A percentile compares a stretch with the other conserved stretches of the same genome.
phyloP scores from a whole-genome alignment of 2,888 invertebrate species.

The Pecten maximus region DNA sequence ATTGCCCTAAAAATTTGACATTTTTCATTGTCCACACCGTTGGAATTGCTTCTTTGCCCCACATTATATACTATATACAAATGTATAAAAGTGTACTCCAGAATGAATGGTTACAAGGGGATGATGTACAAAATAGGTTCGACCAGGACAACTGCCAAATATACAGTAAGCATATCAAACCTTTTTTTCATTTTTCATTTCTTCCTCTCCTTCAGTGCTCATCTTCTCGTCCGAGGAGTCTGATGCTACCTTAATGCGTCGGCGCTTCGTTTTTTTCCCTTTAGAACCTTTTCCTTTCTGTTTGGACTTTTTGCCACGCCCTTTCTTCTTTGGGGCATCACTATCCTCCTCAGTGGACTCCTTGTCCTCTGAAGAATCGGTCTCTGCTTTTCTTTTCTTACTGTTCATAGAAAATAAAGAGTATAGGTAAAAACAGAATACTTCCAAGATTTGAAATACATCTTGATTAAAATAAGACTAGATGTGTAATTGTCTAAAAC shows the following conservation, averaged over 20 bases:
- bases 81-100: too few species aligned
- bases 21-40: too few species aligned
- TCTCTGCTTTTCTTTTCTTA: constrained; percentile 57
- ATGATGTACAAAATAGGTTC: too few species aligned
- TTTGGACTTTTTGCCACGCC: constrained; percentile 60
- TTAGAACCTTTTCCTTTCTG: constrained; percentile 60
- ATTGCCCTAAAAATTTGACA: too few species aligned
- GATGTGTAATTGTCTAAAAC: too few species aligned
- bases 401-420: constrained; percentile 41
- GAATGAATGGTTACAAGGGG: too few species aligned
- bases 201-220: constrained; percentile 61
- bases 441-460: not conserved
- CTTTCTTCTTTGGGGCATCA: constrained; percentile 55
- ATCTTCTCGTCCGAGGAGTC: constrained; percentile 65
- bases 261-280: constrained; percentile 65
- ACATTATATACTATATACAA: too few species aligned
- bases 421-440: not conserved
- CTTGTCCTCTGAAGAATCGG: constrained; percentile 47
- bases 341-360: constrained; percentile 56
- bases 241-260: constrained; percentile 65
- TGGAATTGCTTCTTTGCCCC: too few species aligned
- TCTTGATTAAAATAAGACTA: not conserved
- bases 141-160: too few species aligned
- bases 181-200: constrained; percentile 54
- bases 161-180: too few species aligned